Evolutionary conservation across 1,140 invertebrate genomes (phyloP), one percentile per base, ranked within the genome.

Genomic region (Glossosoma conforme): DNA sequence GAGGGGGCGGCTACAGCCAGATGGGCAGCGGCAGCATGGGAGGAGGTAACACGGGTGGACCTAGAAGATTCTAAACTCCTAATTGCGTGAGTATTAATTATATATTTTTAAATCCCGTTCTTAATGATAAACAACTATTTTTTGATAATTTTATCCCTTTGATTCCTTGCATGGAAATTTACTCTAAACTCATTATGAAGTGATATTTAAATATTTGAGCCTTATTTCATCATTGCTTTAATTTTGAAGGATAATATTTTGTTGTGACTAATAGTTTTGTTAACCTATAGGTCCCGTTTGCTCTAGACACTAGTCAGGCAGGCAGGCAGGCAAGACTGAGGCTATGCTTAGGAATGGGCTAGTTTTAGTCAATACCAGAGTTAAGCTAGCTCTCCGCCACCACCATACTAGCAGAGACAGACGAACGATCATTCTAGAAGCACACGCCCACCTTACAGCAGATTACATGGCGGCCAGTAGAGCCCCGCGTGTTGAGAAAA

Each of bases 201-300:
- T n/a, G n/a, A n/a, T n/a, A n/a, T n/a, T n/a, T n/a, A n/a, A n/a
- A n/a, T n/a, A n/a, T n/a, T n/a, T n/a, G n/a, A n/a, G n/a, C n/a
- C n/a, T n/a, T n/a, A n/a, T n/a, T n/a, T n/a, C n/a, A n/a, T n/a
- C n/a, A n/a, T n/a, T n/a, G n/a, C n/a, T n/a, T n/a, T n/a, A n/a
- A n/a, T n/a, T n/a, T n/a, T n/a, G n/a, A n/a, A n/a, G n/a, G n/a
- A n/a, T n/a, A n/a, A n/a, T n/a, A n/a, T n/a, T n/a, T n/a, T n/a
- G n/a, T n/a, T 49, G 46, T 54, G 32, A 59, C 53, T 56, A 56
- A 59, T 48, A 53, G 52, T 55, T 59, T 48, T 56, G 32, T 56
- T 55, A 54, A 56, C 45, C 52, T 59, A 52, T 59, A 59, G 57
- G 57, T 59, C 50, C 53, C 53, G 56, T 58, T 57, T 47, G 43